Evolutionary conservation across 2,888 invertebrate genomes (phyloP).

Genomic region (Tenthredo livida): DNA sequence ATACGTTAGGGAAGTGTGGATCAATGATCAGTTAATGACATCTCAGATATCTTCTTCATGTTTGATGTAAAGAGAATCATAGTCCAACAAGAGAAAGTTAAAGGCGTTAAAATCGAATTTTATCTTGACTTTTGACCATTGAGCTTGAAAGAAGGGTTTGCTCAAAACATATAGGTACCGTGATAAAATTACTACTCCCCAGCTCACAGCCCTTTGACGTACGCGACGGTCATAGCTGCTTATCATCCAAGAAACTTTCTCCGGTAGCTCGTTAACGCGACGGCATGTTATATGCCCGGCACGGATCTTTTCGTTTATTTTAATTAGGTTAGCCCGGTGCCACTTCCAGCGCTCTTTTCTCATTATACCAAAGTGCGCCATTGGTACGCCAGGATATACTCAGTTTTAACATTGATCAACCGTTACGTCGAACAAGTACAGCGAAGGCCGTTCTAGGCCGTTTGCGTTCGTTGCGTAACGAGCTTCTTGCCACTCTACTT

Average conservation of each 20-base stretch:
- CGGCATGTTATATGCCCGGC: background rate
- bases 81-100: conserved; percentile 4
- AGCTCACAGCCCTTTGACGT: conserved; percentile 18
- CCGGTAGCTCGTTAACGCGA: conserved; percentile 43
- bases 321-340: conserved; percentile 36
- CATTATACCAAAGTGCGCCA: conserved; percentile 41
- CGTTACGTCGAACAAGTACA: conserved; percentile 59
- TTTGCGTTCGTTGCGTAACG: conserved; percentile 52
- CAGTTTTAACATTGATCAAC: conserved; percentile 65
- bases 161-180: background rate
- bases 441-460: conserved; percentile 72
- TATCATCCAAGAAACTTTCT: conserved; percentile 46
- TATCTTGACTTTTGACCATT: conserved; percentile 25
- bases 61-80: background rate
- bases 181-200: conserved; percentile 7
- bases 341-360: conserved; percentile 12
- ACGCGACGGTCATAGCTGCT: background rate
- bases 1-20: conserved; percentile 23
- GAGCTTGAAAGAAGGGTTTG: background rate
- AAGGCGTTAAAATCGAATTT: conserved; percentile 13
- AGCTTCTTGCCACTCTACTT: conserved; percentile 56
- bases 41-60: background rate
- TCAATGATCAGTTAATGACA: conserved; percentile 6
- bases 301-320: conserved; percentile 50
- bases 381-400: conserved; percentile 23